Evolutionary conservation across 2,113 vertebrate species (phyloP).

Genomic region (Epinephelus cyanopodus): DNA sequence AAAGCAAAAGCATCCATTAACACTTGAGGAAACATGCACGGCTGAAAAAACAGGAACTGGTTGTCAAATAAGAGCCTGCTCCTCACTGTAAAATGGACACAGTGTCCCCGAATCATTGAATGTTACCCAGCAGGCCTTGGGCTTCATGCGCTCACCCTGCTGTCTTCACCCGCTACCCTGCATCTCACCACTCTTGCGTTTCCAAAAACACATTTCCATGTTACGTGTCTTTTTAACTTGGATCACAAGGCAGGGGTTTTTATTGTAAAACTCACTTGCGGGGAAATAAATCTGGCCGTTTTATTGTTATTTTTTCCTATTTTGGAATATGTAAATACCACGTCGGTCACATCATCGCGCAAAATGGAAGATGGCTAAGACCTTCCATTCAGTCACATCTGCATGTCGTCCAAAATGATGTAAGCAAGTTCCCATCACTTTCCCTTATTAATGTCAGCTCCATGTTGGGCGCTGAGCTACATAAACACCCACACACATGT

Average conservation of each 20-base stretch:
- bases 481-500: slow-evolving; percentile 86
- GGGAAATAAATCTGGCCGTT: slow-evolving; percentile 54
- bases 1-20: slow-evolving; percentile 61
- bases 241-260: slow-evolving; percentile 7
- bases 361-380: slow-evolving; percentile 53
- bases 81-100: slow-evolving; percentile 46
- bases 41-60: slow-evolving; percentile 44
- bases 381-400: slow-evolving; percentile 79
- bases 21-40: slow-evolving; percentile 49
- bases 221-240: slow-evolving; percentile 22
- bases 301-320: slow-evolving; percentile 37
- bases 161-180: slow-evolving; percentile 29
- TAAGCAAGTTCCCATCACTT: slow-evolving; percentile 81
- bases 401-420: slow-evolving; percentile 78
- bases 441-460: slow-evolving; percentile 84
- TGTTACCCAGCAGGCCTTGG: slow-evolving; percentile 24
- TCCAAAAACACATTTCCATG: slow-evolving; percentile 37
- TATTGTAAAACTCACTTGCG: slow-evolving; percentile 19
- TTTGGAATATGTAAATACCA: slow-evolving; percentile 61
- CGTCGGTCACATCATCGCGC: slow-evolving; percentile 33
- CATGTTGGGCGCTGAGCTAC: slow-evolving; percentile 76
- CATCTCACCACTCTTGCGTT: background rate
- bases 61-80: slow-evolving; percentile 47
- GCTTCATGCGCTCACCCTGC: slow-evolving; percentile 18
- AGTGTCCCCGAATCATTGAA: slow-evolving; percentile 13